Evolutionary conservation across 2,888 invertebrate genomes (phyloP).

Genomic region (Theristus sp.): DNA sequence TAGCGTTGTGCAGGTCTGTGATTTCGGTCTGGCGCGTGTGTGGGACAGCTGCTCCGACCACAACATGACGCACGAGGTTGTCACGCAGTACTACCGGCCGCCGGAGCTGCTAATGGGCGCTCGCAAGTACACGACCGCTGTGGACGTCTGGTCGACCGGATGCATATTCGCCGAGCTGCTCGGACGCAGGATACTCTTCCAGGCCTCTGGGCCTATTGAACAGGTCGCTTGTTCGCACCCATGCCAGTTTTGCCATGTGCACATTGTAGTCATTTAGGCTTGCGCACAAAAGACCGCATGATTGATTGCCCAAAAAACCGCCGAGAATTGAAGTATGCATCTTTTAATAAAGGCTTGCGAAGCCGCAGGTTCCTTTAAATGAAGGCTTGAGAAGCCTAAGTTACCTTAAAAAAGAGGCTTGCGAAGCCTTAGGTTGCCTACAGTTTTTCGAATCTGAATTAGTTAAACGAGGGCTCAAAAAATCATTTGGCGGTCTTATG

Average conservation of each 20-base stretch:
- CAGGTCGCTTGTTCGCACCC: too few species aligned
- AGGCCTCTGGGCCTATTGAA: constrained; percentile 91
- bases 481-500: too few species aligned
- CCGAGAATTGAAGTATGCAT: too few species aligned
- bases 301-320: not conserved
- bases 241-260: too few species aligned
- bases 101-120: constrained; percentile 98
- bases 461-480: too few species aligned
- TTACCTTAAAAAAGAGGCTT: too few species aligned
- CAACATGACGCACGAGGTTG: constrained; percentile 93
- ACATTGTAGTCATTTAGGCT: not conserved
- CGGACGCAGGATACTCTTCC: constrained; percentile 83
- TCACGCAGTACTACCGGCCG: constrained; percentile 96
- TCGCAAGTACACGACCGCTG: constrained; percentile 74
- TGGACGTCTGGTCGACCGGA: constrained; percentile 98
- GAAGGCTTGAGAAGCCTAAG: too few species aligned
- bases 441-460: too few species aligned
- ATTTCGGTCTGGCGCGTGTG: constrained; percentile 92
- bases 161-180: constrained; percentile 96
- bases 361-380: too few species aligned
- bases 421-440: too few species aligned
- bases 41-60: constrained; percentile 63
- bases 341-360: too few species aligned
- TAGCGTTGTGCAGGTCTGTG: constrained; percentile 86
- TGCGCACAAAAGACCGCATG: not conserved